Percentiles rank a stretch among this genome's conserved stretches.
Evolutionary conservation across 30 jellyfish, hydroid and myxozoan species (phyloP).

Genomic region (Pseudorhiza aurosa): DNA sequence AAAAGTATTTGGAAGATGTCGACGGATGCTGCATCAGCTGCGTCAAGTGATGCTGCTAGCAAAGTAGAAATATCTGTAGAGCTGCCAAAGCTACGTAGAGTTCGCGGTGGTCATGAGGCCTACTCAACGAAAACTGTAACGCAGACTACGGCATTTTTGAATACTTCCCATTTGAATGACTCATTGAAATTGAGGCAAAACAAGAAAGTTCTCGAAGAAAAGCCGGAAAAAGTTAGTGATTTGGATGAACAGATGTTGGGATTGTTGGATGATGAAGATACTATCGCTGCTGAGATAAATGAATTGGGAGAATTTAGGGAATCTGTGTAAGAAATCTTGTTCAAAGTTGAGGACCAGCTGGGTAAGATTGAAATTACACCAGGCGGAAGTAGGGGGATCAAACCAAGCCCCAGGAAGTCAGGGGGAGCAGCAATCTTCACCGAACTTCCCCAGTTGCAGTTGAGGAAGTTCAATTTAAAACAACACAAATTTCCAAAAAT

Average conservation of each 20-base stretch:
- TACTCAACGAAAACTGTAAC: neutral
- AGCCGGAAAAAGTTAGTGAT: conserved; percentile 10
- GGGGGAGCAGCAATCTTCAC: conserved; percentile 34
- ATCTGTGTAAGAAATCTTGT: neutral
- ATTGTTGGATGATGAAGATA: conserved; percentile 1
- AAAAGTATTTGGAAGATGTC: conserved; percentile 7
- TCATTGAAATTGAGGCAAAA: conserved; percentile 3
- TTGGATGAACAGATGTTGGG: conserved; percentile 24
- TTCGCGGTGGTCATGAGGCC: conserved; percentile 19
- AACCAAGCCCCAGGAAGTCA: neutral
- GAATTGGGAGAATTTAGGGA: conserved; percentile 20
- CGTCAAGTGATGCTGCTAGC: conserved; percentile 13
- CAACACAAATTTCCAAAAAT: neutral
- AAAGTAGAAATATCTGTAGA: neutral
- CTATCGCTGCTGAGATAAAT: conserved; percentile 10
- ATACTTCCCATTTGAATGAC: neutral
- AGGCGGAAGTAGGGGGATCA: conserved; percentile 2
- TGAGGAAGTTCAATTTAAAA: neutral
- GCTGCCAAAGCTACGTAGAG: conserved; percentile 3
- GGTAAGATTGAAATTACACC: neutral
- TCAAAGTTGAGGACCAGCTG: conserved; percentile 6
- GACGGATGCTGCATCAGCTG: conserved; percentile 6
- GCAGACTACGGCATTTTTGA: neutral
- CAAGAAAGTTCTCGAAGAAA: conserved; percentile 16
- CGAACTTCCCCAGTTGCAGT: conserved; percentile 1